Evolutionary conservation across 2,888 invertebrate species (phyloP), one percentile per base, ranked within the genome.

Genomic region (Mythimna loreyi): DNA sequence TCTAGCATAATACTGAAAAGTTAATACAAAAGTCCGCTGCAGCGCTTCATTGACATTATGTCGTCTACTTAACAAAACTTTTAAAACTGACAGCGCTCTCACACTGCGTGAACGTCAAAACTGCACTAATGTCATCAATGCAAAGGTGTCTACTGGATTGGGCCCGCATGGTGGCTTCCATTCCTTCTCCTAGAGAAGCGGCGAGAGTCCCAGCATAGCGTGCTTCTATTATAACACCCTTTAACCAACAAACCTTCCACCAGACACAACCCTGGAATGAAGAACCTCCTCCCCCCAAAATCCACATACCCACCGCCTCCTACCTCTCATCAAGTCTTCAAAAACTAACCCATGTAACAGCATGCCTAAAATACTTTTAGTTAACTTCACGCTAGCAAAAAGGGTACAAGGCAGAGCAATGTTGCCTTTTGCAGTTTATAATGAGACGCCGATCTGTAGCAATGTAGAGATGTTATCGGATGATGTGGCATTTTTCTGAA

Each of bases 401-500:
- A 84, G 49, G 30, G 47, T 64, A 84, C 84, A 84, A 58, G 84
- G 52, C 36, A 30, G 53, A 78, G 55, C 62, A 71, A 84, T 84
- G 85, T 62, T 57, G 59, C 77, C 81, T 75, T 85, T 85, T 72
- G 65, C 47, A 70, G 75, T 62, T 53, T 71, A 77, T 85, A 84
- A 84, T 81, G 81, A 83, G 83, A 76, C 68, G 63, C 67, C 28
- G 71, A 75, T 71, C 66, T 61, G 40, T 40, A 30, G 69, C 59
- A 40, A 77, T 79, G 72, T 80, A 30, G 70, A 74, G 85, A 85
- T 84, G 59, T 71, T 85, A 84, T 85, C 84, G 13, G 40, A 43
- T 30, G 28, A 65, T 59, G 60, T 64, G 67, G 72, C 60, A 74
- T 76, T 64, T 75, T 85, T 84, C 71, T 73, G 56, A 67, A 62